Evolutionary conservation across 1,140 invertebrate genomes (phyloP), one percentile per base, ranked within the genome.

Genomic region (Camponotus vicinus): DNA sequence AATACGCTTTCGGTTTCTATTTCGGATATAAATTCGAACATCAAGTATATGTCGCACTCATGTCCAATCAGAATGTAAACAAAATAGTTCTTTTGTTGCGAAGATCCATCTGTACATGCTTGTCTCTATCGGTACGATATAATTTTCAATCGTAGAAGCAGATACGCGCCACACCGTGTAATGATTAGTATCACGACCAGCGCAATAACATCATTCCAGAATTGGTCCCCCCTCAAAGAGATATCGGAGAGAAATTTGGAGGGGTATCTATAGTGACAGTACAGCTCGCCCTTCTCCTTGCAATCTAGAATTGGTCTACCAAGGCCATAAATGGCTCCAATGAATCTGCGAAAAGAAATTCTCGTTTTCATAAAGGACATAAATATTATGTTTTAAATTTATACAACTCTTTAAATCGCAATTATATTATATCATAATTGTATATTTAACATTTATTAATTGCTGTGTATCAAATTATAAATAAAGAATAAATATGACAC

Each of bases 251-350:
- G 93, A 92, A 98, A 98, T 91, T 97, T 97, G 11, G 95, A 92
- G 1, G 97, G 97, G 89, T 97, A 96, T 92, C 96, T 97, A 91
- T 97, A 98, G 92, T 98, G 97, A 86, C 98, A 98, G 85, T 98
- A 98, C 5, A 92, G 86, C 27, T 93, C 94, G 76, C 96, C 40
- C 3, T 80, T 83, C 3, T 61, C 52, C 13, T 79, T 61, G 92
- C 97, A 98, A 0, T 95, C 95, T 11, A 98, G 93, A 7, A 94
- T 96, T 0, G 95, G 94, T 78, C 98, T 95, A 88, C 98, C 95
- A 55, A 97, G 93, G 0, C 98, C 98, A 91, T 98, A 99, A 71
- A 99, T 97, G 3, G 98, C 97, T n/a, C 96, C 96, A 18, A 98
- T 96, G 59, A 96, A 96, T 6, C 94, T 95, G 63, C 11, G 86